A percentile compares a stretch with the other conserved stretches of the same genome.
These are phyloP conservation scores for Lamprologus sp. DNA, from an alignment of 2,113 vertebrate genomes.

Conservation along the genomic window DNA sequence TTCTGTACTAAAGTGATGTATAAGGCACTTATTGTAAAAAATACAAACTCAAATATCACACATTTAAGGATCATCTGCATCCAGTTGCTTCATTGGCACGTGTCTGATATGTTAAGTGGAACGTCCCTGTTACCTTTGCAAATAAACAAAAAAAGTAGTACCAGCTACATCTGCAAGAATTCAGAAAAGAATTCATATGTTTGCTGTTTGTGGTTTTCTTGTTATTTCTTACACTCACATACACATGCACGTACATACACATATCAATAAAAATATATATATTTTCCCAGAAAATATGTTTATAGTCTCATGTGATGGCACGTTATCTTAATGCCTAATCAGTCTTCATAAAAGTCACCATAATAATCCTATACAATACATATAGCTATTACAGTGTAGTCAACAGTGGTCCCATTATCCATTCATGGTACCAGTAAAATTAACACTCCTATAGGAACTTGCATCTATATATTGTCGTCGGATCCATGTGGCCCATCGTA, in stretches of 20 bases:
- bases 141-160: constrained; percentile 69
- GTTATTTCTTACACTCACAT: background rate
- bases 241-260: background rate
- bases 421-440: background rate
- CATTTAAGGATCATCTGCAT: constrained; percentile 43
- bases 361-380: background rate
- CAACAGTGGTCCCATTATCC: background rate
- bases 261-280: background rate
- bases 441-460: background rate
- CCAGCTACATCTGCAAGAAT: constrained; percentile 76
- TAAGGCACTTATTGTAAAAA: constrained; percentile 58
- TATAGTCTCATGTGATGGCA: background rate
- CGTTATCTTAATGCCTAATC: background rate
- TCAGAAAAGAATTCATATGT: constrained; percentile 13
- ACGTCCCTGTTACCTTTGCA: constrained; percentile 32
- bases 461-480: background rate
- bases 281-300: background rate
- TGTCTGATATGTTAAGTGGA: constrained; percentile 55
- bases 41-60: constrained; percentile 9
- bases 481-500: background rate
- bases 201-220: background rate
- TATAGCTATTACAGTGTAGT: constrained; percentile 9
- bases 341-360: background rate
- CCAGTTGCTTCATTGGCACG: constrained; percentile 56
- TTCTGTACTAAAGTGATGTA: constrained; percentile 31